phyloP scores from a whole-genome alignment of 1,140 invertebrate species.

The Drosophila nannoptera region DNA sequence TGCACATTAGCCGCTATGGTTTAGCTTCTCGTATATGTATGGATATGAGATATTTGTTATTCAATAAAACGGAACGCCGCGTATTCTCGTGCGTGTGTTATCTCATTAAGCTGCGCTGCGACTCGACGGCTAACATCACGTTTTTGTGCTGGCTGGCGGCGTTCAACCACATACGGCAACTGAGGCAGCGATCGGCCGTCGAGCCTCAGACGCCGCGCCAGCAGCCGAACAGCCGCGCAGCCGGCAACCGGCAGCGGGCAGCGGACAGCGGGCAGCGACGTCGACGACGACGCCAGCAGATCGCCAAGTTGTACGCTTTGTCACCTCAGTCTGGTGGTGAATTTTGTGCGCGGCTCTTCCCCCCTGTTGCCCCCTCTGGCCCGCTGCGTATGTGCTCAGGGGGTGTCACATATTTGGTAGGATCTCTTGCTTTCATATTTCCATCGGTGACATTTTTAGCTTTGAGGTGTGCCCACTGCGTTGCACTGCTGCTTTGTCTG shows the following conservation, averaged over 20 bases:
- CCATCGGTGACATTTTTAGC: conserved; percentile 45
- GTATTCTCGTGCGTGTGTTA: conserved; percentile 8
- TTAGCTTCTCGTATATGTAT: not conserved
- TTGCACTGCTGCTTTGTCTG: conserved; percentile 48
- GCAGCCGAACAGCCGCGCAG: not conserved
- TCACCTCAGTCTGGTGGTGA: conserved; percentile 55
- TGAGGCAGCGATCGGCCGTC: conserved; percentile 35
- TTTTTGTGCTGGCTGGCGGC: conserved; percentile 55
- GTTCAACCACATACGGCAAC: conserved; percentile 69
- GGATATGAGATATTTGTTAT: too few species aligned
- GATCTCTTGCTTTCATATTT: conserved; percentile 45
- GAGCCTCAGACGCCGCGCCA: conserved; percentile 15
- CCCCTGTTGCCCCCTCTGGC: not conserved
- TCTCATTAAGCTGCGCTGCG: conserved; percentile 13
- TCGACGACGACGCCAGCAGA: conserved; percentile 10
- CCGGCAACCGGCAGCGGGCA: not conserved
- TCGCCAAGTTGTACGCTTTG: conserved; percentile 39
- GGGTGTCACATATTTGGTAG: conserved; percentile 1
- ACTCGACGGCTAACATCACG: conserved; percentile 33
- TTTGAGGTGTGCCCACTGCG: conserved; percentile 14
- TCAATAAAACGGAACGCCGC: too few species aligned
- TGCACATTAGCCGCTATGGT: conserved; percentile 9
- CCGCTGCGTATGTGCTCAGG: conserved; percentile 7
- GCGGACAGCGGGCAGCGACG: not conserved
- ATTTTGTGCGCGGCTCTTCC: conserved; percentile 26